Base-by-base conservation (phyloP, 2,888 invertebrate species). In the Ophioninae sp. region DNA sequence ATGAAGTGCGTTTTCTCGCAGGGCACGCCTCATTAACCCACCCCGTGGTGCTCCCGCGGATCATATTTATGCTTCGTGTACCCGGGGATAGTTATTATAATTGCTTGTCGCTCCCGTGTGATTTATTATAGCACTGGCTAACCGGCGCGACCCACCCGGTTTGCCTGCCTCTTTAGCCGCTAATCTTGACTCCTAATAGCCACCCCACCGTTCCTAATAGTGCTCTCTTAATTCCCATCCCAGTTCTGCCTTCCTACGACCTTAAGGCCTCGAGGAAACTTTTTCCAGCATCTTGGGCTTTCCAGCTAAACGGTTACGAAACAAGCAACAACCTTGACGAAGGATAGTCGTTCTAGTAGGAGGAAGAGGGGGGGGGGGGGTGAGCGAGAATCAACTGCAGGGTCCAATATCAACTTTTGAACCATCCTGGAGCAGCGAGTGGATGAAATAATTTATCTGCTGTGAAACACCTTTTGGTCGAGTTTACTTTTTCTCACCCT, bases 101-200 rank as follows among this genome's bases (percentile, higher is more conserved):
- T 91, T 90, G 91, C 91, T 90, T 91, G 91, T 91, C 90, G 89
- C 90, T 90, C 89, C 87, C 87, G 87, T 87, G 86, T 91, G 90
- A 91, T 91, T 91, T 91, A 91, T 89, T 87, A 86, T 85, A 84
- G 87, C 86, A 82, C 88, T 68, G 85, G 87, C 87, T 89, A 88
- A 88, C 65, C 65, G 69, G 59, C 73, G 77, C 76, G 30, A 88
- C 88, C 86, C 87, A 86, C 89, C 89, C 88, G 88, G 30, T 90
- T 90, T 90, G 90, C 88, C 88, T 82, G 87, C 88, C 30, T 87
- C 83, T 88, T 87, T 90, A 83, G 80, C 74, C 68, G 80, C 77
- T 81, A 83, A 83, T 83, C 77, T 83, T 77, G 64, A 44, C 77
- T 69, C 83, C 80, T 83, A 90, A 91, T 90, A 89, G 91, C 91